Conservation (phyloP, 2,113 vertebrate species). For the Bambusicola thoracicus region DNA sequence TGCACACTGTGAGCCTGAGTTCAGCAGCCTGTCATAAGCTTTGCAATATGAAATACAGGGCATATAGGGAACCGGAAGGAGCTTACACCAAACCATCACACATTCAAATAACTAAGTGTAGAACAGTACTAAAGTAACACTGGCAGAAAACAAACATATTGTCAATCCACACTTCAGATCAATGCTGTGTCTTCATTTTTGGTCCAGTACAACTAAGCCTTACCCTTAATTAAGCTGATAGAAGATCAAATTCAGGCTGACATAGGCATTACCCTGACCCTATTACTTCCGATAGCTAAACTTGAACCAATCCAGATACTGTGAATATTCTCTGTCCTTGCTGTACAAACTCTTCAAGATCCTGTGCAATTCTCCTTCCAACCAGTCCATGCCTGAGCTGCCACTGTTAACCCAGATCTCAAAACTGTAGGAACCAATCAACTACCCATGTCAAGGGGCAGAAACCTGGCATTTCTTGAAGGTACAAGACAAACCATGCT, state of each 20-base stretch:
- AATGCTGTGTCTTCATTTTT: accelerated
- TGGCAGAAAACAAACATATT: background rate
- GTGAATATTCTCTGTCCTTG: background rate
- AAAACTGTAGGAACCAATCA: background rate
- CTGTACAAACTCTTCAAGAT: background rate
- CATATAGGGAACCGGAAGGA: background rate
- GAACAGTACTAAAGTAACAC: background rate
- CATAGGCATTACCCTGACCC: background rate
- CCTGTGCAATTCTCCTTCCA: background rate
- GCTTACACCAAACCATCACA: background rate
- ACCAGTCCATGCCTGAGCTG: background rate
- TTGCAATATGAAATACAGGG: background rate
- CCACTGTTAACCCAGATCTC: background rate
- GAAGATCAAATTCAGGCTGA: background rate
- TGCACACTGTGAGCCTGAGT: background rate
- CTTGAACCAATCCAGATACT: constrained; percentile 3
- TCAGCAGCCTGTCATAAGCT: background rate
- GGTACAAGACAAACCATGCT: background rate
- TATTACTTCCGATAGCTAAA: background rate
- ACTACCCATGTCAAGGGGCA: accelerated
- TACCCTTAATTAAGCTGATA: constrained; percentile 34
- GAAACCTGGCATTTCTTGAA: background rate
- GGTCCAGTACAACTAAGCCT: background rate
- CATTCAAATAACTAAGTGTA: accelerated
- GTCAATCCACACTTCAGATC: background rate